phyloP scores from a whole-genome alignment of 2,113 vertebrate species.

The Corythornis madagascariensis region DNA sequence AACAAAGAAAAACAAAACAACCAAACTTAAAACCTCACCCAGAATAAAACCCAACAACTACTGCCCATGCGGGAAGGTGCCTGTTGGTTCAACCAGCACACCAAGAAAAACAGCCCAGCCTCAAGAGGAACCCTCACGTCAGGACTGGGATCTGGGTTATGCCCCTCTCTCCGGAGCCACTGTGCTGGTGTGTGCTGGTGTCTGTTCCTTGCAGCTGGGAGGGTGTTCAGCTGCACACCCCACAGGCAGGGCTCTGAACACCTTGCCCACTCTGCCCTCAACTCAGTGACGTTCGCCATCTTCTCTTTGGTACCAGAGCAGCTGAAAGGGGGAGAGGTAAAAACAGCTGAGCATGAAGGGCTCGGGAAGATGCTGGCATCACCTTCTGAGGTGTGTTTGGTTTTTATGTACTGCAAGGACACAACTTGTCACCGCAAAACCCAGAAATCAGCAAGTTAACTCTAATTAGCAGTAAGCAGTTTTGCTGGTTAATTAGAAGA shows the following conservation, averaged over 20 bases:
- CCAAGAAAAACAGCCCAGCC: fast-evolving
- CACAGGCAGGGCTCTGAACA: background rate
- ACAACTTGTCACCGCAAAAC: background rate
- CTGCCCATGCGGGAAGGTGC: background rate
- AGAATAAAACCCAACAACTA: fast-evolving
- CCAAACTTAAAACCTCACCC: fast-evolving
- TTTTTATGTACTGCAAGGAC: constrained; percentile 11
- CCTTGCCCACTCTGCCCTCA: background rate
- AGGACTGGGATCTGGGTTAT: background rate
- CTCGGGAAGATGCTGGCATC: background rate
- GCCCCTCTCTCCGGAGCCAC: background rate
- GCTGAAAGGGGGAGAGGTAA: background rate
- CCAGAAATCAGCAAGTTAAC: constrained; percentile 24
- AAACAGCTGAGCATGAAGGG: constrained; percentile 7
- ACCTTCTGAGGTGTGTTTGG: background rate
- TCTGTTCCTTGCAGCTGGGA: background rate
- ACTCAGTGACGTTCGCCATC: background rate
- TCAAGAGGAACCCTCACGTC: background rate
- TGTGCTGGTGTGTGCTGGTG: fast-evolving
- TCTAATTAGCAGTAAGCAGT: constrained; percentile 9
- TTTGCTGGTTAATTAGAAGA: constrained; percentile 33
- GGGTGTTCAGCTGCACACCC: background rate
- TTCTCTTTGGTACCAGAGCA: background rate
- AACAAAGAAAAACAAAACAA: background rate
- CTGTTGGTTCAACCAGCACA: background rate